Base-by-base conservation (phyloP, 92 coral and sea anemone species). In the Zoanthus gigantus region DNA sequence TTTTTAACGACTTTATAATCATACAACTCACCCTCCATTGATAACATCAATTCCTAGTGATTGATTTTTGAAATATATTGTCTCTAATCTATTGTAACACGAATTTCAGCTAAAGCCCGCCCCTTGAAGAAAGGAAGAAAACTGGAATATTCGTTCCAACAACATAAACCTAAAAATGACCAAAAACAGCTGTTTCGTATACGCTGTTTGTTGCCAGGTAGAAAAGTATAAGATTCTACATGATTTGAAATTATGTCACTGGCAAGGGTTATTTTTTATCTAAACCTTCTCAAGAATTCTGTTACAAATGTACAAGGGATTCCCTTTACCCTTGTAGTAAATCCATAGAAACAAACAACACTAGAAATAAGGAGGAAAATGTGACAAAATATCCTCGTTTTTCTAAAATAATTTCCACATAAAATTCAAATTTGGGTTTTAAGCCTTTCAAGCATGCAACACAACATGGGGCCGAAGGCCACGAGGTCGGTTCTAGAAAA, bases 31-130 rank as follows among this genome's bases (percentile, higher is more conserved):
- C 52, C 56, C 83, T 69, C 48, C 14, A 31, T 57, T 46, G 83
- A 78, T 32, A 53, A 57, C 45, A 78, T 78, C 54, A 16, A 9
- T 23, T 18, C 11, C 17, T 30, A 14, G 66, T 77, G 83, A 18
- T 58, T 14, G 58, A 78, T 56, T 68, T 57, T 78, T 31, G 53
- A 53, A 31, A 56, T 56, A 15, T 23, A 68, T 28, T 57, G 83
- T 78, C 83, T 63, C 84, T 79, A 72, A 63, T 79, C 84, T 44
- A 10, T 48, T 31, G 18, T 44, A 63, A 61, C 84, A 18, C 11
- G 57, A 12, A 44, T 80, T 14, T 60, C 60, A 58, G 4, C 37
- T 80, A 56, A 42, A 63, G 52, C 72, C 74, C 34, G 32, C 73
- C 74, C 58, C 65, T 42, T 65, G 5, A 50, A 53, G 37, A 75